phyloP scores from a whole-genome alignment of 2,888 invertebrate genomes.

The Drosophila parthenogenetica region DNA sequence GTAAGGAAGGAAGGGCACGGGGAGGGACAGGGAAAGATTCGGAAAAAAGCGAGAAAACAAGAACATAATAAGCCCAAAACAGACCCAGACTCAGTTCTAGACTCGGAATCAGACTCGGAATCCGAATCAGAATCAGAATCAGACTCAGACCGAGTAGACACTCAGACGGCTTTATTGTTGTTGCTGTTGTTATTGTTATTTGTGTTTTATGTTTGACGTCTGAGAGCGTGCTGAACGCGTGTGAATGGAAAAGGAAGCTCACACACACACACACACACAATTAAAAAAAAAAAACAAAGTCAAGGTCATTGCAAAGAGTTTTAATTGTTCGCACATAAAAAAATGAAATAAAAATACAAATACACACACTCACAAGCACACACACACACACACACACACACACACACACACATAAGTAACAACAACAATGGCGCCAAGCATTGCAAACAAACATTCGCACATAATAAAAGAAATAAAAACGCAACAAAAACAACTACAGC shows the following conservation, averaged over 20 bases:
- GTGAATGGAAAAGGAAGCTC: constrained; percentile 80
- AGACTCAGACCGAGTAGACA: constrained; percentile 71
- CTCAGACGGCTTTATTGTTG: constrained; percentile 77
- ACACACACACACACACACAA: constrained; percentile 48
- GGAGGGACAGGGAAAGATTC: neutral
- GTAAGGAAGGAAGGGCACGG: neutral
- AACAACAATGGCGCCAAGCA: constrained; percentile 73
- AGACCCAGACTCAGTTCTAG: constrained; percentile 38
- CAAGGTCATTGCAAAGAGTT: constrained; percentile 85
- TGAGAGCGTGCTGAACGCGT: constrained; percentile 80
- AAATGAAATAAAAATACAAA: constrained; percentile 63
- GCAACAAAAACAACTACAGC: constrained; percentile 67
- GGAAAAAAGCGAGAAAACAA: constrained; percentile 11
- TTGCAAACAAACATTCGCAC: constrained; percentile 78
- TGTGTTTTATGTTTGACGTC: constrained; percentile 78
- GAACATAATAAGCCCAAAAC: constrained; percentile 58
- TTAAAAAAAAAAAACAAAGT: constrained; percentile 82
- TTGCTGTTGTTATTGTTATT: constrained; percentile 50
- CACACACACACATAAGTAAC: constrained; percentile 29
- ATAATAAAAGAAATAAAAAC: constrained; percentile 80
- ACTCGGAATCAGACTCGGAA: constrained; percentile 11
- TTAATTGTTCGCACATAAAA: constrained; percentile 83
- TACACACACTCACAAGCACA: constrained; percentile 41
- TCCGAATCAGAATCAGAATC: constrained; percentile 55
- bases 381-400: constrained; percentile 40